phyloP scores from a whole-genome alignment of 1,140 invertebrate species.

The Brachionus rotundiformis region DNA sequence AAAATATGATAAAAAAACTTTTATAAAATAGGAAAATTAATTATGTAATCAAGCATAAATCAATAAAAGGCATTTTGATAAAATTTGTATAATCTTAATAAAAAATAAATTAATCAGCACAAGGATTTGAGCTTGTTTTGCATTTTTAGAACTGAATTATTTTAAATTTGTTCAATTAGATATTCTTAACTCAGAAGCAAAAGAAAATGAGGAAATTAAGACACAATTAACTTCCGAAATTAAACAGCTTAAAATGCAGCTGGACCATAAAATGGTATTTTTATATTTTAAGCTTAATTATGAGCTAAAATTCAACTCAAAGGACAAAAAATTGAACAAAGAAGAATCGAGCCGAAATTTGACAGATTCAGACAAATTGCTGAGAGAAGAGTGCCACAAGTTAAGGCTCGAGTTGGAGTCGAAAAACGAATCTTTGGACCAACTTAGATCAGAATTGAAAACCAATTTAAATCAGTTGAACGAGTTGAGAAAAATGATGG shows the following conservation, averaged over 20 bases:
- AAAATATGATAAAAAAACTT: not conserved
- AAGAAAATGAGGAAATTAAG: conserved; percentile 37
- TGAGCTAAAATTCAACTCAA: not conserved
- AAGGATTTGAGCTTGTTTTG: not conserved
- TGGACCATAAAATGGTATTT: conserved; percentile 2
- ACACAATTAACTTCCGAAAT: conserved; percentile 4
- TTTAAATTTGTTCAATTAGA: conserved; percentile 1
- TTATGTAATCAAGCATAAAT: conserved; percentile 9
- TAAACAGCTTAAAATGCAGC: conserved; percentile 1
- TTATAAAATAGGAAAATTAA: not conserved
- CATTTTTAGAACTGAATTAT: not conserved
- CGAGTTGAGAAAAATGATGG: conserved; percentile 20
- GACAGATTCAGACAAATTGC: conserved; percentile 27
- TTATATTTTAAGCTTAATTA: not conserved
- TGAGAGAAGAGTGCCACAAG: conserved; percentile 17
- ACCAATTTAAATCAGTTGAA: conserved; percentile 5
- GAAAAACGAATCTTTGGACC: conserved; percentile 2
- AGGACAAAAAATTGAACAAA: not conserved
- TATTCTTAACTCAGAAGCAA: conserved; percentile 16
- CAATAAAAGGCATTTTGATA: not conserved
- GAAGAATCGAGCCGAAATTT: not conserved
- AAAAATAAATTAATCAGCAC: not conserved
- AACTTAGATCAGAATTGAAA: conserved; percentile 22
- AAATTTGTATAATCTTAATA: not conserved
- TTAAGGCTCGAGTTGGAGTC: not conserved